Evolutionary conservation across 2,888 invertebrate species (phyloP).

Genomic region (Metallyticus violacea): DNA sequence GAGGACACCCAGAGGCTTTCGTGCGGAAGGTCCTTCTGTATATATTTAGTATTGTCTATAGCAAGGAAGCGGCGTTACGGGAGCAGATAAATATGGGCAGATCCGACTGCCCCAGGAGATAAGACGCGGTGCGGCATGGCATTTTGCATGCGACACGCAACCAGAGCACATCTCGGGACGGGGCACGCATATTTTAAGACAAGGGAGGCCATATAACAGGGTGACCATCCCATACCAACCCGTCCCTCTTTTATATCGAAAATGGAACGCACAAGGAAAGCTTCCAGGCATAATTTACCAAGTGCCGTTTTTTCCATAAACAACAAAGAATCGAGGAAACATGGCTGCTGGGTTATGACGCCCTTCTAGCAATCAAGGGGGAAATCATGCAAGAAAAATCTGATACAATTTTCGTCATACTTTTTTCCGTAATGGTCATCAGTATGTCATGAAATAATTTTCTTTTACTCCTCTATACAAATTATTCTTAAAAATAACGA

Average conservation of each 20-base stretch:
- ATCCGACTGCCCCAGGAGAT: slow-evolving; percentile 1
- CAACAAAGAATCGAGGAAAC: not conserved
- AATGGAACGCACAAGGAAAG: not conserved
- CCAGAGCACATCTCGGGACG: not conserved
- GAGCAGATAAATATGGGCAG: slow-evolving; percentile 11
- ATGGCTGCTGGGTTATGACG: not conserved
- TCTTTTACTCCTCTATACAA: too few relatives aligned
- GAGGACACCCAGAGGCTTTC: not conserved
- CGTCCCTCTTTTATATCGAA: too few relatives aligned
- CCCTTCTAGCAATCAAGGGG: too few relatives aligned
- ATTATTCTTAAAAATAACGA: too few relatives aligned
- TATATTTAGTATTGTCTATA: not conserved
- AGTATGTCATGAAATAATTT: too few relatives aligned
- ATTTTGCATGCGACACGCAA: slow-evolving; percentile 24
- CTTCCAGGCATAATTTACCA: not conserved
- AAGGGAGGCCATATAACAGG: not conserved
- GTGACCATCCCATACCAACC: not conserved
- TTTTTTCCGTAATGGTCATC: too few relatives aligned
- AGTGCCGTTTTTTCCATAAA: not conserved
- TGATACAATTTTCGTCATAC: too few relatives aligned
- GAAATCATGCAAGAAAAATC: not conserved
- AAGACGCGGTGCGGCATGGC: not conserved
- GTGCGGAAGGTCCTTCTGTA: not conserved
- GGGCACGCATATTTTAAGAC: not conserved
- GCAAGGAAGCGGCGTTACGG: not conserved